Conservation (phyloP, 2,113 vertebrate genomes). For the Thamnaconus septentrionalis region DNA sequence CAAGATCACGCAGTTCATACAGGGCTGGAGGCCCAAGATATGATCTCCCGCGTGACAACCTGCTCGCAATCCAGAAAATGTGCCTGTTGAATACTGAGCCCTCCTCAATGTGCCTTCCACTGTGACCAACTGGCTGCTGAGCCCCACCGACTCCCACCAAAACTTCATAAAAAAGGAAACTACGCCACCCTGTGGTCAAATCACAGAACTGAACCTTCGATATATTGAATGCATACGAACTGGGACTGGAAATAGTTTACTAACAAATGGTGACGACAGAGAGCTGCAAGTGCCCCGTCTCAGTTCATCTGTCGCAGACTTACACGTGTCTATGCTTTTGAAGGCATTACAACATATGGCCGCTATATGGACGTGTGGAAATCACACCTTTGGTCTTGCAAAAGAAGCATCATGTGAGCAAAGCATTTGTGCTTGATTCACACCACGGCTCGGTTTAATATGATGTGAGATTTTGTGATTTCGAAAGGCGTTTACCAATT, state of each 20-base stretch:
- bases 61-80: constrained; percentile 32
- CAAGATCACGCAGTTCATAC: constrained; percentile 98
- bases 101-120: constrained; percentile 71
- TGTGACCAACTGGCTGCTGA: constrained; percentile 57
- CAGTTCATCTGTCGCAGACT: not conserved
- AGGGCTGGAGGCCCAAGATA: constrained; percentile 98
- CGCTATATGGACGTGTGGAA: too few species aligned
- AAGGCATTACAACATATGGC: not conserved
- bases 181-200: constrained; percentile 50
- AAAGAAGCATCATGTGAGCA: not conserved
- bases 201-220: constrained; percentile 32
- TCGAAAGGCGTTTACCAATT: not conserved
- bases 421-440: too few species aligned
- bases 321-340: not conserved
- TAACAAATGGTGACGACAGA: constrained; percentile 55
- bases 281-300: constrained; percentile 4
- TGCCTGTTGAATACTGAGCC: constrained; percentile 63
- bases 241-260: constrained; percentile 76
- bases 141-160: constrained; percentile 46
- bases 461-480: not conserved
- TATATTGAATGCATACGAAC: constrained; percentile 40
- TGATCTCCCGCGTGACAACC: constrained; percentile 49
- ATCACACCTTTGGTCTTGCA: not conserved
- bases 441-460: not conserved
- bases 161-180: constrained; percentile 45